These are phyloP conservation scores for Hozukius guyotensis DNA, from an alignment of 2,797 vertebrate species.

Conservation along the genomic window DNA sequence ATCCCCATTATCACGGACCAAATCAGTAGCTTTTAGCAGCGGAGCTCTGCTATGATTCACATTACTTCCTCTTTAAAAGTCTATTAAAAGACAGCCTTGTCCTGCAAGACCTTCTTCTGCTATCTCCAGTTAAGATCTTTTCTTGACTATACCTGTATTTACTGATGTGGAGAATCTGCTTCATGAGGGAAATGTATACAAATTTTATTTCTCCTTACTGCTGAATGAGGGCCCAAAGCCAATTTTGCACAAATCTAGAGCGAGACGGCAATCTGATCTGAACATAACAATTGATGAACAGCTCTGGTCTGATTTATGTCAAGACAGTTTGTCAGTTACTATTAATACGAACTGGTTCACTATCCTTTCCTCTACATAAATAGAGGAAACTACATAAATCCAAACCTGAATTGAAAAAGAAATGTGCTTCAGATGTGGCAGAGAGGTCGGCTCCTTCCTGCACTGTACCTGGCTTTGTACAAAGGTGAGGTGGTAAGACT, in stretches of 20 bases:
- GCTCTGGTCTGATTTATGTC: not conserved
- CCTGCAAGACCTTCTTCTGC: not conserved
- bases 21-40: not conserved
- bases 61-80: not conserved
- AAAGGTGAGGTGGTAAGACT: not conserved
- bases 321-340: not conserved
- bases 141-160: not conserved
- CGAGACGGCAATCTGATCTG: not conserved
- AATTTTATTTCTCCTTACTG: not conserved
- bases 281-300: not conserved
- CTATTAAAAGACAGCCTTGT: not conserved
- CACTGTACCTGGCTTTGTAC: not conserved
- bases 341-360: not conserved
- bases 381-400: not conserved
- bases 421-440: not conserved
- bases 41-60: not conserved
- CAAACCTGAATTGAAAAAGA: not conserved
- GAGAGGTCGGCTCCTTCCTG: not conserved
- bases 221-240: not conserved
- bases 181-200: not conserved
- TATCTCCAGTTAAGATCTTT: not conserved
- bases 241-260: not conserved
- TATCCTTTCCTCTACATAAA: not conserved
- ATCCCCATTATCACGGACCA: not conserved
- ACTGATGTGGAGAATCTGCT: not conserved